A percentile compares a stretch with the other conserved stretches of the same genome.
Conservation (phyloP, 2,113 vertebrate genomes). For the Seriola rivoliana region DNA sequence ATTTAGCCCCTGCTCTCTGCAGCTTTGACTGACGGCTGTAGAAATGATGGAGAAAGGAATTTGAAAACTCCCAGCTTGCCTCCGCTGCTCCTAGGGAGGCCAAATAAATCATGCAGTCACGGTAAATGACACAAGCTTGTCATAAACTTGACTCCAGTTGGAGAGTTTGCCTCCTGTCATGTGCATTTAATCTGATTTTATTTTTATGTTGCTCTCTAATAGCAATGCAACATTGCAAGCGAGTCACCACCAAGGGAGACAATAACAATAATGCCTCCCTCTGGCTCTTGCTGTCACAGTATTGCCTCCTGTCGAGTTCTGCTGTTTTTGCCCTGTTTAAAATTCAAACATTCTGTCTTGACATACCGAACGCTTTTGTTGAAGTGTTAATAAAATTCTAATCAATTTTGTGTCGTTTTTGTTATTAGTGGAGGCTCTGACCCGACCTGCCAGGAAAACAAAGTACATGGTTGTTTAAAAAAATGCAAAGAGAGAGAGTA, state of each 20-base stretch:
- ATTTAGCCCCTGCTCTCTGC: slow-evolving; percentile 29
- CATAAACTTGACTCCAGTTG: slow-evolving; percentile 58
- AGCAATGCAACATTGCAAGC: slow-evolving; percentile 39
- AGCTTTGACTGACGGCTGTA: slow-evolving; percentile 69
- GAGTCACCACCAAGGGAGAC: slow-evolving; percentile 59
- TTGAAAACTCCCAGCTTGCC: slow-evolving; percentile 60
- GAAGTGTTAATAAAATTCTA: slow-evolving; percentile 61
- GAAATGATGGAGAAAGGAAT: slow-evolving; percentile 71
- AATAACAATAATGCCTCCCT: slow-evolving; percentile 69
- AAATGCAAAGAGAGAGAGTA: background rate
- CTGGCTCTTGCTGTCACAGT: slow-evolving; percentile 52
- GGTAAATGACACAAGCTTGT: slow-evolving; percentile 59
- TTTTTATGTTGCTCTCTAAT: slow-evolving; percentile 62
- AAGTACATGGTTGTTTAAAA: background rate
- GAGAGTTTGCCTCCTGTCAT: slow-evolving; percentile 65
- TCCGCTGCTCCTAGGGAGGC: slow-evolving; percentile 29
- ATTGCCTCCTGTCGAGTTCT: slow-evolving; percentile 42
- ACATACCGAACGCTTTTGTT: slow-evolving; percentile 61
- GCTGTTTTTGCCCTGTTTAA: slow-evolving; percentile 49
- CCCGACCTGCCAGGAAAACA: background rate
- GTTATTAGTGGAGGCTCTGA: background rate
- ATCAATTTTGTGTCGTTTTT: slow-evolving; percentile 55
- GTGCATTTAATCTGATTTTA: slow-evolving; percentile 73
- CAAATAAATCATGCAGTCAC: slow-evolving; percentile 68
- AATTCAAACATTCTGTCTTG: slow-evolving; percentile 64